Evolutionary conservation across 2,797 vertebrate genomes (phyloP), one percentile per base, ranked within the genome.

Genomic region (Leucoraja ocellata): DNA sequence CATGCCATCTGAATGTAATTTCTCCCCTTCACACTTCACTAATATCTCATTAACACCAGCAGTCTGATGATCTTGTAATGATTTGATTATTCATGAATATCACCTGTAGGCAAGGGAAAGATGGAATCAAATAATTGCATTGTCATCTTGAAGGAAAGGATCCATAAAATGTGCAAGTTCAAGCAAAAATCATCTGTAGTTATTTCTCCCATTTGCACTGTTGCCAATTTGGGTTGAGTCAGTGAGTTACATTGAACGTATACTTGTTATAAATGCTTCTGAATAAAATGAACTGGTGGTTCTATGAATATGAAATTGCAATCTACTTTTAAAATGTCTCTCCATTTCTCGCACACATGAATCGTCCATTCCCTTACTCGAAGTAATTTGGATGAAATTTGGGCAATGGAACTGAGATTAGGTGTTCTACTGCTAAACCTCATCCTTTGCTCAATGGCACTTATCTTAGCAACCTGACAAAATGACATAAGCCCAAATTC

Each of bases 31-130:
- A 92, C 71, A 92, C 90, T 92, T 92, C 71, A 92, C 90, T 76
- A 92, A 92, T 92, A 92, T 92, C 90, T 92, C 90, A 92, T 92
- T 92, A 92, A 92, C 71, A 92, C 71, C 71, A 58, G 90, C 90
- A 92, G 90, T 46, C 46, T 92, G 90, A 92, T 92, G 90, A 92
- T 92, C 23, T 6, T 92, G 73, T 92, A 92, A 92, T n/a, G 71
- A 92, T 76, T 76, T 76, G 90, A 74, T 92, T 92, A 92, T 92
- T 76, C 90, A 92, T 92, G 90, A 92, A 76, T 92, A 76, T 74
- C 90, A 92, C 90, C 90, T 92, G 71, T 28, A 92, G 90, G 90
- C 90, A 92, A 92, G 73, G 46, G 88, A 46, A 71, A 91, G 68
- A 91, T 91, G 90, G 71, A 92, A 92, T 92, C 71, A 92, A 92